Evolutionary conservation across 2,888 invertebrate genomes (phyloP).

Genomic region (Phytoseiulus persimilis): DNA sequence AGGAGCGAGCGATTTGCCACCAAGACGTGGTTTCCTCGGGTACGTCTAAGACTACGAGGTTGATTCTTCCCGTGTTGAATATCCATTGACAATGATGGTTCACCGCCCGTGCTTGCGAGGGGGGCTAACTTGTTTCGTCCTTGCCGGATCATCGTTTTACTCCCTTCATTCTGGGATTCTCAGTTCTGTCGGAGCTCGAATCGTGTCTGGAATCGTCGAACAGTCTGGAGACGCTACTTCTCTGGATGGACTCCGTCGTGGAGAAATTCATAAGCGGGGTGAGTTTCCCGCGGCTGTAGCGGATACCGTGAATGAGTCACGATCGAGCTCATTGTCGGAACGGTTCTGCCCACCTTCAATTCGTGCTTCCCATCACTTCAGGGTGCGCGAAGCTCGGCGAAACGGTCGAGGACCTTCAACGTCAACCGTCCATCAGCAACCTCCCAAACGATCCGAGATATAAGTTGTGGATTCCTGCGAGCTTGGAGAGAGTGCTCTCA

Average conservation of each 20-base stretch:
- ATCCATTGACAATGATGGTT: no score
- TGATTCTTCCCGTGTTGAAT: no score
- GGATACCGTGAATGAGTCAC: no score
- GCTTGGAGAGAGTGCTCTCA: slow-evolving; percentile 11
- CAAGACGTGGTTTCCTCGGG: neutral
- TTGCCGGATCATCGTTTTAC: neutral
- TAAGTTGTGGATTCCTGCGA: slow-evolving; percentile 9
- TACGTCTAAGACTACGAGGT: neutral
- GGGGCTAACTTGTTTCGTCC: no score
- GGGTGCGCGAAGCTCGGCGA: neutral
- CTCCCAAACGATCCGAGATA: neutral
- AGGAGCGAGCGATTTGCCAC: neutral
- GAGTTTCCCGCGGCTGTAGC: neutral
- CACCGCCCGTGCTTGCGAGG: no score
- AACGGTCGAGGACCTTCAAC: neutral
- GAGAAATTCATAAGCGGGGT: slow-evolving; percentile 18
- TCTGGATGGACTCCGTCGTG: slow-evolving; percentile 31
- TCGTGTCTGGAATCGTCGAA: slow-evolving; percentile 28
- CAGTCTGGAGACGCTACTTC: slow-evolving; percentile 29
- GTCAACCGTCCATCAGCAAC: neutral
- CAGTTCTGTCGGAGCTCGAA: slow-evolving; percentile 32
- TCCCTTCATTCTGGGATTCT: neutral
- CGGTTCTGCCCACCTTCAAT: no score
- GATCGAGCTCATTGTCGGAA: no score
- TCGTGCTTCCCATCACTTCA: neutral